These are phyloP conservation scores for Brachyopa scutellaris DNA, from an alignment of 2,888 invertebrate genomes.

Conservation along the genomic window DNA sequence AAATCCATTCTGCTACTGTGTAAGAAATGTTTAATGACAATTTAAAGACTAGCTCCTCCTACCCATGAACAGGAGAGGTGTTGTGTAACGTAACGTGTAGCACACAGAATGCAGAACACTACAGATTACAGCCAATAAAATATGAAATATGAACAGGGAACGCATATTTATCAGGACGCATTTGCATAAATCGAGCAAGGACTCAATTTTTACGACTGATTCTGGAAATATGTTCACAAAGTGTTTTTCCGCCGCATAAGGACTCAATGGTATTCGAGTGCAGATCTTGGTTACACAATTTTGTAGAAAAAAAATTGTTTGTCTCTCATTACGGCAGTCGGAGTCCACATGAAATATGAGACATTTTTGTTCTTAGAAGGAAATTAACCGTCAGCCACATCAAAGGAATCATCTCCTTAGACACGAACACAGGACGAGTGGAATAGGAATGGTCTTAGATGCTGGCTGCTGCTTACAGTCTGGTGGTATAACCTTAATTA, in stretches of 20 bases:
- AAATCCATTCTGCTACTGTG: conserved; percentile 41
- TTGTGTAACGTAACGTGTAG: no score
- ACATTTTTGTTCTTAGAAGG: conserved; percentile 47
- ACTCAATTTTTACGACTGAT: conserved; percentile 51
- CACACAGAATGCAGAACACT: background rate
- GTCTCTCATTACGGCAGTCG: background rate
- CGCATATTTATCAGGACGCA: conserved; percentile 5
- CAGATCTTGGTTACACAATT: no score
- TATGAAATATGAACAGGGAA: conserved; percentile 34
- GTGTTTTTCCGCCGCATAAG: background rate
- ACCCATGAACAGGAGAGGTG: background rate
- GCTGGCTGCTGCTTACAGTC: conserved; percentile 55
- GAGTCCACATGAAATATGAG: background rate
- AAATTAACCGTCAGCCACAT: conserved; percentile 71
- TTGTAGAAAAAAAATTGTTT: conserved; percentile 15
- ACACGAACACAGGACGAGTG: conserved; percentile 14
- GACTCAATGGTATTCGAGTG: conserved; percentile 24
- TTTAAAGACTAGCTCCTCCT: conserved; percentile 49
- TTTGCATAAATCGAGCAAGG: conserved; percentile 50
- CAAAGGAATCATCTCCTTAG: conserved; percentile 55
- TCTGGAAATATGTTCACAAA: conserved; percentile 40
- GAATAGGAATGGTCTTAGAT: conserved; percentile 42
- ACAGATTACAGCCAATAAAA: conserved; percentile 68
- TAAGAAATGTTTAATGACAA: conserved; percentile 47
- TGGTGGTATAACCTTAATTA: conserved; percentile 66